phyloP scores from a whole-genome alignment of 2,797 vertebrate species.

The Alectoris magna region DNA sequence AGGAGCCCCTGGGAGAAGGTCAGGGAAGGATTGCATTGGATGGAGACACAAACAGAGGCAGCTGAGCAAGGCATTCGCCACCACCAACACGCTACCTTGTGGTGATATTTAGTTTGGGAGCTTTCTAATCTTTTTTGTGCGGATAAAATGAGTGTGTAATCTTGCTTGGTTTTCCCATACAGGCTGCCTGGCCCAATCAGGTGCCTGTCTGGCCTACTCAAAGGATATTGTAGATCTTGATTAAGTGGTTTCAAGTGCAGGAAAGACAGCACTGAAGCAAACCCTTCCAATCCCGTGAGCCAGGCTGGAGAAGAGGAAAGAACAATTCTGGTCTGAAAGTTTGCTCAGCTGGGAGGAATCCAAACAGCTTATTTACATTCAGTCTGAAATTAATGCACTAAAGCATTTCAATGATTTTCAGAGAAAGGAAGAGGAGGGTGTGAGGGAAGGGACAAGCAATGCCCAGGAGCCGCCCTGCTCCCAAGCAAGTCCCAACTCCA shows the following conservation, averaged over 20 bases:
- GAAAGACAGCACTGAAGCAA: background rate
- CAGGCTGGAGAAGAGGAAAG: background rate
- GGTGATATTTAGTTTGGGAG: background rate
- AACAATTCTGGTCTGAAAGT: background rate
- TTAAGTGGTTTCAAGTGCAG: constrained; percentile 17
- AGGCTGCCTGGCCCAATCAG: background rate
- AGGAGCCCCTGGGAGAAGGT: background rate
- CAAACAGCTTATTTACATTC: background rate
- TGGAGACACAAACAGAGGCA: background rate
- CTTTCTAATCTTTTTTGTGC: background rate
- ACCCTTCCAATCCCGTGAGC: background rate
- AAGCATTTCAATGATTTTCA: background rate
- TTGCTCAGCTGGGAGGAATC: constrained; percentile 17
- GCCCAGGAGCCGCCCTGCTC: background rate
- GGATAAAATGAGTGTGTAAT: background rate
- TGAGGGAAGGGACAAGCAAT: background rate
- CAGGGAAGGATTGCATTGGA: background rate
- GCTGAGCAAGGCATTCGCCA: background rate
- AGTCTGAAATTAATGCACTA: constrained; percentile 26
- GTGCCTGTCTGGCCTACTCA: background rate
- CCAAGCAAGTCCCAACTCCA: background rate
- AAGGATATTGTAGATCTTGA: background rate
- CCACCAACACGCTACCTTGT: background rate
- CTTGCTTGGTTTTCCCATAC: background rate
- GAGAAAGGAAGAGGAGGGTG: background rate